Percentiles rank a stretch among this genome's conserved stretches.
These are phyloP conservation scores for Rhynchophorus ferrugineus DNA, from an alignment of 1,140 invertebrate genomes.

Conservation along the genomic window DNA sequence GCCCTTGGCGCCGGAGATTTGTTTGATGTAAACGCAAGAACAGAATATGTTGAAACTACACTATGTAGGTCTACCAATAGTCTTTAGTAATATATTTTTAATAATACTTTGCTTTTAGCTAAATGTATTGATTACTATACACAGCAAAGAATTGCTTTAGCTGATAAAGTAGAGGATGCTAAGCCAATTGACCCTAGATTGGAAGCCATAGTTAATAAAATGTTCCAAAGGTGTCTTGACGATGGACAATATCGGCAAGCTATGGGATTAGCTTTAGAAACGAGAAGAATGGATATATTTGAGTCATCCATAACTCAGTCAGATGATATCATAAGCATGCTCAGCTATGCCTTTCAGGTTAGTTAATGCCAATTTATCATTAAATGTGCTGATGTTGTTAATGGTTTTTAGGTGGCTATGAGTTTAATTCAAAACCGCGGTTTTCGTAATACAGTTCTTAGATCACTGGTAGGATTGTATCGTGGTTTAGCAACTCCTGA, in stretches of 20 bases:
- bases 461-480: constrained; percentile 85
- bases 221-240: constrained; percentile 93
- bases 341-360: constrained; percentile 77
- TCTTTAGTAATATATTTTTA: constrained; percentile 1
- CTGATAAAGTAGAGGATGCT: constrained; percentile 53
- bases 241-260: constrained; percentile 92
- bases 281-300: constrained; percentile 92
- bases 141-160: constrained; percentile 67
- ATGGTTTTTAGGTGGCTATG: constrained; percentile 74
- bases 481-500: constrained; percentile 79
- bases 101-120: constrained; percentile 45
- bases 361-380: constrained; percentile 5
- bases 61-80: constrained; percentile 55
- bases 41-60: constrained; percentile 95
- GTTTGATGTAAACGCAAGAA: constrained; percentile 88
- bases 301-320: constrained; percentile 84
- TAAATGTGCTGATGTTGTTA: constrained; percentile 9
- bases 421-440: constrained; percentile 88
- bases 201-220: constrained; percentile 90
- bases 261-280: constrained; percentile 90
- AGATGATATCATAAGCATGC: constrained; percentile 84
- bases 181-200: constrained; percentile 79
- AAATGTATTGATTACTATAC: constrained; percentile 96
- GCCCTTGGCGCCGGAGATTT: constrained; percentile 87
- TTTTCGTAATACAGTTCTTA: constrained; percentile 83